A percentile compares a stretch with the other conserved stretches of the same genome.
phyloP scores from a whole-genome alignment of 1,140 invertebrate genomes.

The Pentalonia nigronervosa region DNA sequence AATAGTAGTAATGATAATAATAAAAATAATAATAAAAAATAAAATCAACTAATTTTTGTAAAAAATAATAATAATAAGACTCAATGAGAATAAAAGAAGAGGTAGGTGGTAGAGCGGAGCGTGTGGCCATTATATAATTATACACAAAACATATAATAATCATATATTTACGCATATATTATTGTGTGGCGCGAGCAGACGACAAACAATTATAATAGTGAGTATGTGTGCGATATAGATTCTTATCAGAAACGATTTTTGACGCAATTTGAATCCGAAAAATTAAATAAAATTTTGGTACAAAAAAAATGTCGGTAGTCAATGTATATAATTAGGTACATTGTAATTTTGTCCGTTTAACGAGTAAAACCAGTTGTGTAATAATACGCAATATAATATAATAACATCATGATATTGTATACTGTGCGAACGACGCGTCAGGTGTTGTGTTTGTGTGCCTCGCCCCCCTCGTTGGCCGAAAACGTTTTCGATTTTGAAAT shows the following conservation, averaged over 20 bases:
- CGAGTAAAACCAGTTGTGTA: neutral
- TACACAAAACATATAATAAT: neutral
- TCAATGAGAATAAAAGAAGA: conserved; percentile 29
- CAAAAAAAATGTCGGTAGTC: neutral
- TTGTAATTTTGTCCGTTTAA: neutral
- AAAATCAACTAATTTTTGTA: conserved; percentile 39
- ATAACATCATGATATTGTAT: no score
- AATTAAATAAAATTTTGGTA: neutral
- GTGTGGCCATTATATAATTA: neutral
- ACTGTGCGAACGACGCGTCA: no score
- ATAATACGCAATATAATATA: no score
- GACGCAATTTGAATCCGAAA: neutral
- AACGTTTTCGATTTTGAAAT: neutral
- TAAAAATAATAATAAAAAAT: neutral
- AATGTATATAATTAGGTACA: neutral
- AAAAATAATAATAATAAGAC: conserved; percentile 9
- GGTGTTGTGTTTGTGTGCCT: no score
- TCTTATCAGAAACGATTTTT: neutral
- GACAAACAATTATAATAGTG: neutral
- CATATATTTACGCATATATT: neutral
- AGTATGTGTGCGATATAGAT: neutral
- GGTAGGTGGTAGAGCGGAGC: conserved; percentile 1
- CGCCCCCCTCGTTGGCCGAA: neutral
- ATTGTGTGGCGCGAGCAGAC: neutral
- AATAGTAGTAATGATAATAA: neutral